Evolutionary conservation across 2,797 vertebrate genomes (phyloP), one percentile per base, ranked within the genome.

Genomic region (Pelochelys cantorii): DNA sequence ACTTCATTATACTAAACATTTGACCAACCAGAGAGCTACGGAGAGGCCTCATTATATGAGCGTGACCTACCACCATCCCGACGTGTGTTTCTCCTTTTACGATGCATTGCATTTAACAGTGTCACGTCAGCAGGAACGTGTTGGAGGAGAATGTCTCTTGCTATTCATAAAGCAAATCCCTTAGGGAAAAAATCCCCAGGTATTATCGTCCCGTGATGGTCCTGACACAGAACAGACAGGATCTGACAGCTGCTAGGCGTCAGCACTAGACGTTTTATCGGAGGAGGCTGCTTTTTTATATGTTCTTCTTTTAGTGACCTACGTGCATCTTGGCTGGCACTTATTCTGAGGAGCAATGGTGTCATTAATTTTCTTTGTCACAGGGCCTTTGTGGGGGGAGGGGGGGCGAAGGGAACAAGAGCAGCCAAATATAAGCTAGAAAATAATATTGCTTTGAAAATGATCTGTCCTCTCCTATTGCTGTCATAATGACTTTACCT

Each of bases 241-340:
- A 94, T 87, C 29, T 95, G 92, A 92, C 85, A 96, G 91, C 91
- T 96, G 85, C 62, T 93, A 95, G 96, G 95, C 89, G 94, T 90
- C 94, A 95, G 81, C 89, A 86, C 80, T 84, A 92, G 2, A 2
- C 84, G 22, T 71, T 71, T 34, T 71, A 48, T 14, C 74, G 4
- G 13, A 85, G 14, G 79, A 80, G 91, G 93, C 82, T 93, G 92
- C 81, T 94, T 95, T 60, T 95, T 94, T 87, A 85, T 88, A 81
- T 56, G 57, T 88, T 89, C 37, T 93, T 95, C 85, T 95, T n/a
- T 71, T 52, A 55, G 56, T 94, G 93, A 92, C 92, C 93, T 90
- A 93, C 95, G 93, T 92, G 93, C 90, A 80, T 90, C 88, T 93
- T 96, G 87, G 31, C 79, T 84, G 57, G 68, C 87, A 90, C 84